Conservation (phyloP, 2,113 vertebrate genomes). For the Oreochromis tanganicae region DNA sequence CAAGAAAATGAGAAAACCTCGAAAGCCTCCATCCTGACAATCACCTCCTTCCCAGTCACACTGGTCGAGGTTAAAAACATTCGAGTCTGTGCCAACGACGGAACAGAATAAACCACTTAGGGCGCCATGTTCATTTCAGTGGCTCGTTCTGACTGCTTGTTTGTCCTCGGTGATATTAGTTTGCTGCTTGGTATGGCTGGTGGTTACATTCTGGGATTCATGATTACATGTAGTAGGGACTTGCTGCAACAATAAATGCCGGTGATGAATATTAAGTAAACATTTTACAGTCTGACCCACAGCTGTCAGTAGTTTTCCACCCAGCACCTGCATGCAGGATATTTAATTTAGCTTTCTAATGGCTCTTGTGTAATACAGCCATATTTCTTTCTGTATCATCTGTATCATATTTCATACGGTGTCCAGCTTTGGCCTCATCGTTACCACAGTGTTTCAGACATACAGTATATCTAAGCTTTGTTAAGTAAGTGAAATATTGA, state of each 20-base stretch:
- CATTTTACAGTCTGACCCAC: not conserved
- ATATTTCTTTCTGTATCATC: conserved; percentile 6
- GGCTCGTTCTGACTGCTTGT: conserved; percentile 48
- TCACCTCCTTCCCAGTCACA: conserved; percentile 26
- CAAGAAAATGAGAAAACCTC: conserved; percentile 57
- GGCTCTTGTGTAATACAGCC: conserved; percentile 14
- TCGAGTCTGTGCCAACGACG: conserved; percentile 46
- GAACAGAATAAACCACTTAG: conserved; percentile 3
- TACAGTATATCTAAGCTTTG: not conserved
- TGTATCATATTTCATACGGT: not conserved
- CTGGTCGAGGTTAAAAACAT: conserved; percentile 25
- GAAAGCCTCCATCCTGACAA: conserved; percentile 59
- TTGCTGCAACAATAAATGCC: not conserved
- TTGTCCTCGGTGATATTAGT: conserved; percentile 43
- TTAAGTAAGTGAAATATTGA: conserved; percentile 7
- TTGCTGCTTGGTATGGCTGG: conserved; percentile 40
- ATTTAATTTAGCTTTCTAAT: conserved; percentile 9
- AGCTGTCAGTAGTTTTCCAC: not conserved
- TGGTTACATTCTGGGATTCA: conserved; percentile 46
- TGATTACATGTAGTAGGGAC: not conserved
- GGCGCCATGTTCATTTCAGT: conserved; percentile 31
- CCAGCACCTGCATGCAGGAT: conserved; percentile 9
- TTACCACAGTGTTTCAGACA: conserved; percentile 1
- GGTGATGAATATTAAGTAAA: not conserved
- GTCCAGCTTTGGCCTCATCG: not conserved